phyloP scores from a whole-genome alignment of 2,888 invertebrate genomes.

The Orchesella flavescens region DNA sequence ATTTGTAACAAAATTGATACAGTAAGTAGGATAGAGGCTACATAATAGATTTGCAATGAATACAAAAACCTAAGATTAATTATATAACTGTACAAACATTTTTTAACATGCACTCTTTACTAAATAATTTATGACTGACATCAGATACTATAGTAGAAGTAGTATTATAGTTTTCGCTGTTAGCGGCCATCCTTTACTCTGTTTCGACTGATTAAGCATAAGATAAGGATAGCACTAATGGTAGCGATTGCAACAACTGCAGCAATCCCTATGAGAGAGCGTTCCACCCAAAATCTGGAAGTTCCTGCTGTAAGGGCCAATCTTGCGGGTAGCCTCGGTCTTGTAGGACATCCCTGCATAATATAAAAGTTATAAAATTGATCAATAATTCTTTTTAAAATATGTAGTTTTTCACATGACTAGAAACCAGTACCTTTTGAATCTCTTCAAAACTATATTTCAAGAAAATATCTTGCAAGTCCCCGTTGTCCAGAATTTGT shows the following conservation, averaged over 20 bases:
- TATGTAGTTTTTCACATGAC: neutral
- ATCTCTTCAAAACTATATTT: slow-evolving; percentile 70
- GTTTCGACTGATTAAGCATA: slow-evolving; percentile 69
- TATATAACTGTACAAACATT: neutral
- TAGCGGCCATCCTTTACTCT: slow-evolving; percentile 52
- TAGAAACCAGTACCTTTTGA: slow-evolving; percentile 67
- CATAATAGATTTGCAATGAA: no score
- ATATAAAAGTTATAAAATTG: neutral
- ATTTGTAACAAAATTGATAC: no score
- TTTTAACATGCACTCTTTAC: neutral
- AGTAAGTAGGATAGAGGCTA: no score
- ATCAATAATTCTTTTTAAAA: neutral
- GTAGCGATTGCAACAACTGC: slow-evolving; percentile 70
- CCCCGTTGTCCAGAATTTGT: slow-evolving; percentile 69
- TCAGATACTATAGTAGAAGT: neutral
- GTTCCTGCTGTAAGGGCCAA: slow-evolving; percentile 64
- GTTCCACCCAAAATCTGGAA: slow-evolving; percentile 70
- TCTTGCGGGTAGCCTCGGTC: slow-evolving; percentile 66
- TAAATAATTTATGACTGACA: neutral
- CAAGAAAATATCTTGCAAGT: slow-evolving; percentile 70
- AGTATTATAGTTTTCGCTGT: neutral
- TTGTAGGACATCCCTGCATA: slow-evolving; percentile 69
- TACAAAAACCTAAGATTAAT: no score
- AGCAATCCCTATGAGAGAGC: slow-evolving; percentile 70
- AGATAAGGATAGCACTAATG: slow-evolving; percentile 69